These are phyloP conservation scores for Paelopatides confundens DNA, from an alignment of 53 echinoderm and acorn worm genomes.

Conservation along the genomic window DNA sequence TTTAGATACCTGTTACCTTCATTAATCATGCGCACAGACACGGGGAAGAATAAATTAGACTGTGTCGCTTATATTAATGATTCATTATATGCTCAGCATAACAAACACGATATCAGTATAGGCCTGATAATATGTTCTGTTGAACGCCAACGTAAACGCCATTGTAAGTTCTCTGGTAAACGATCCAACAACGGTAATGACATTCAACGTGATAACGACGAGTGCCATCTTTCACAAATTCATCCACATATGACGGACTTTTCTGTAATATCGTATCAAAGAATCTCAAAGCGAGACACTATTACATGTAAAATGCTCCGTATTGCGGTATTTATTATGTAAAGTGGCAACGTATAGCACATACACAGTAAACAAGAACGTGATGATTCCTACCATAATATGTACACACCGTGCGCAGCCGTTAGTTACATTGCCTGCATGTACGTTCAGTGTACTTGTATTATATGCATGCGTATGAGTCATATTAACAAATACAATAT, in stretches of 20 bases:
- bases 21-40: neutral
- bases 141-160: too few species aligned
- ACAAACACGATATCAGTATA: neutral
- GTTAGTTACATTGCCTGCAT: too few species aligned
- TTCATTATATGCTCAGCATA: neutral
- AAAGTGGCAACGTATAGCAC: neutral
- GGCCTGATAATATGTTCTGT: neutral
- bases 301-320: neutral
- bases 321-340: neutral
- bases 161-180: too few species aligned
- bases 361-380: too few species aligned
- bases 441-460: too few species aligned
- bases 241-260: neutral
- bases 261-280: neutral
- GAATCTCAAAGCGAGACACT: neutral
- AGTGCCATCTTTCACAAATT: neutral
- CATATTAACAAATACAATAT: too few species aligned
- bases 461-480: too few species aligned
- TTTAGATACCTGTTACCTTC: neutral
- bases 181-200: too few species aligned
- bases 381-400: too few species aligned
- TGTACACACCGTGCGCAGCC: too few species aligned
- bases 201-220: neutral
- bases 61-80: neutral
- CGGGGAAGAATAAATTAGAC: neutral